A percentile compares a stretch with the other conserved stretches of the same genome.
Evolutionary conservation across 2,888 invertebrate genomes (phyloP).

Genomic region (Melitaea athalia): DNA sequence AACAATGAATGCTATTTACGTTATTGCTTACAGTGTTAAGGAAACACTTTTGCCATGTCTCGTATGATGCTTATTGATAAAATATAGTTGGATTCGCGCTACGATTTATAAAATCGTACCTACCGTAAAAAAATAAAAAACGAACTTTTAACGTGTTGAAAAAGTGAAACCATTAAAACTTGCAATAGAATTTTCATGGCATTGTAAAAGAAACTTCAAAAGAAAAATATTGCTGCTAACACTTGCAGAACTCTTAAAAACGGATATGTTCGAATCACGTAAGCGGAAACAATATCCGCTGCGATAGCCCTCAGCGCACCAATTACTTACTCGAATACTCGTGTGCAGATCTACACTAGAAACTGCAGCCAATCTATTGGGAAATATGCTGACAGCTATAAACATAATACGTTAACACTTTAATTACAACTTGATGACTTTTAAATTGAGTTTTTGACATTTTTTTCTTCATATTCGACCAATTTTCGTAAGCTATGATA

Average conservation of each 20-base stretch:
- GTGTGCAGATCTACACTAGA: slow-evolving; percentile 13
- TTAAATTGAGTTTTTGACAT: too few relatives aligned
- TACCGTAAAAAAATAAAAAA: background rate
- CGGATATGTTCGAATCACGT: slow-evolving; percentile 54
- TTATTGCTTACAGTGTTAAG: too few relatives aligned
- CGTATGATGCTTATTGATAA: too few relatives aligned
- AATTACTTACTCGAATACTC: slow-evolving; percentile 47
- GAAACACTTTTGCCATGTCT: too few relatives aligned
- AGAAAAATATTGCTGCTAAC: slow-evolving; percentile 16
- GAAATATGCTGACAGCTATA: slow-evolving; percentile 11
- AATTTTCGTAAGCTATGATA: too few relatives aligned
- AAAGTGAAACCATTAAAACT: background rate
- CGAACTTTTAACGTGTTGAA: background rate
- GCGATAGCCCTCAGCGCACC: slow-evolving; percentile 44
- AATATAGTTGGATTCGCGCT: too few relatives aligned
- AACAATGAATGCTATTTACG: too few relatives aligned
- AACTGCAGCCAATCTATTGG: slow-evolving; percentile 13
- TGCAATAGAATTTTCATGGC: background rate
- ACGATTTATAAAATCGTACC: too few relatives aligned
- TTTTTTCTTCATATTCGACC: too few relatives aligned
- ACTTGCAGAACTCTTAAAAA: slow-evolving; percentile 32
- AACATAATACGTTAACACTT: background rate
- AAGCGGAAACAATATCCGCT: slow-evolving; percentile 60
- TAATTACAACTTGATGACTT: too few relatives aligned
- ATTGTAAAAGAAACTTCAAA: background rate